Evolutionary conservation across 2,113 vertebrate genomes (phyloP).

Genomic region (Aspiorhynchus laticeps): DNA sequence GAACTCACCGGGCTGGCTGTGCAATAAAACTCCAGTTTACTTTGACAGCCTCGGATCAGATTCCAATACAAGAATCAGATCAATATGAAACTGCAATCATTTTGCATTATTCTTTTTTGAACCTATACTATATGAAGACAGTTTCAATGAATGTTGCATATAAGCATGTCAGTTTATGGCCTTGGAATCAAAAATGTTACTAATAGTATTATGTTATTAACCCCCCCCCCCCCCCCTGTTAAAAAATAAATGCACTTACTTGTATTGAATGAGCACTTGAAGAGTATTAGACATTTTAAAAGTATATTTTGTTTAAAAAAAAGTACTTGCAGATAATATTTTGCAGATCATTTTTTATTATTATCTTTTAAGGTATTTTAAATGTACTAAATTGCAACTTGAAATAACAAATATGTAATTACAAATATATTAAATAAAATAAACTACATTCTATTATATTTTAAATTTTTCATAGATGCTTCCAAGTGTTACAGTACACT

Average conservation of each 20-base stretch:
- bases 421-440: too few relatives aligned
- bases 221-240: not conserved
- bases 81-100: not conserved
- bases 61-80: not conserved
- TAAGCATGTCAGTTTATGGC: not conserved
- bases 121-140: not conserved
- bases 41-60: not conserved
- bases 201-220: not conserved
- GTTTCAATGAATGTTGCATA: not conserved
- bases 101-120: not conserved
- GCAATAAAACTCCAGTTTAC: not conserved
- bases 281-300: too few relatives aligned
- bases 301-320: too few relatives aligned
- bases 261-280: too few relatives aligned
- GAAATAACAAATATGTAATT: too few relatives aligned
- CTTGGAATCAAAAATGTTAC: not conserved
- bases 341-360: too few relatives aligned
- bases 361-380: too few relatives aligned
- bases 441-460: too few relatives aligned
- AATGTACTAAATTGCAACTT: too few relatives aligned
- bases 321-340: too few relatives aligned
- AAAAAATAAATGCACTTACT: not conserved
- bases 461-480: too few relatives aligned
- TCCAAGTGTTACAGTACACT: too few relatives aligned
- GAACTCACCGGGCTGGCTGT: not conserved